Conservation (phyloP, 2,888 invertebrate genomes). For the Sesamia inferens region DNA sequence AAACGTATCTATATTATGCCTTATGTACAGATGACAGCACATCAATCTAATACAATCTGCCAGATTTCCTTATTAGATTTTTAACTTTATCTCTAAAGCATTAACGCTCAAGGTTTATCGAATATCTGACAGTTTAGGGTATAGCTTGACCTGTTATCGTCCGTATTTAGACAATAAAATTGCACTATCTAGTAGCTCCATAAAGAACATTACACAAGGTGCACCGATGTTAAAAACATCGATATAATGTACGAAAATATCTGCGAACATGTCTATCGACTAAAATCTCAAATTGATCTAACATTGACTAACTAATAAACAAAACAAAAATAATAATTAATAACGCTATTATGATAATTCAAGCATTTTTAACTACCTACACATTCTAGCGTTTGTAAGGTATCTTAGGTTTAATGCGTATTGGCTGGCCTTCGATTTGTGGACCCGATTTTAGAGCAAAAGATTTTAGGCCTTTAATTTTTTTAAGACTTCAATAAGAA, state of each 20-base stretch:
- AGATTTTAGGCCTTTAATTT: neutral
- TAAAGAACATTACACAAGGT: conserved; percentile 25
- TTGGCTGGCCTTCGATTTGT: conserved; percentile 49
- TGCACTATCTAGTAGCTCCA: conserved; percentile 17
- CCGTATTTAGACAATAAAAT: neutral
- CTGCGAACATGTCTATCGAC: conserved; percentile 67
- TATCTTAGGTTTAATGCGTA: conserved; percentile 72
- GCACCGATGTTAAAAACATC: conserved; percentile 40
- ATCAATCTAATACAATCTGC: too few species aligned
- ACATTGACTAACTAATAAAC: conserved; percentile 81
- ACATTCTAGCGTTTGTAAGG: conserved; percentile 81
- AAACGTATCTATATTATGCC: neutral
- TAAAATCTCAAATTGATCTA: conserved; percentile 77
- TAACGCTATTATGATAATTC: conserved; percentile 75
- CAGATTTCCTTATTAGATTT: too few species aligned
- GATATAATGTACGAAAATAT: conserved; percentile 68
- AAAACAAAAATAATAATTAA: conserved; percentile 72
- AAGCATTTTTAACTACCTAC: conserved; percentile 82
- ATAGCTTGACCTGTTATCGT: too few species aligned
- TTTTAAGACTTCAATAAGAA: neutral
- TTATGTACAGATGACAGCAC: too few species aligned
- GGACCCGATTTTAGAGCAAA: conserved; percentile 22
- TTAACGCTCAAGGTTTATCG: too few species aligned
- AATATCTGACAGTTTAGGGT: too few species aligned
- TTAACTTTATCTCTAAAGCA: too few species aligned